Conservation (phyloP, 2,888 invertebrate species). For the Eupithecia tripunctaria region DNA sequence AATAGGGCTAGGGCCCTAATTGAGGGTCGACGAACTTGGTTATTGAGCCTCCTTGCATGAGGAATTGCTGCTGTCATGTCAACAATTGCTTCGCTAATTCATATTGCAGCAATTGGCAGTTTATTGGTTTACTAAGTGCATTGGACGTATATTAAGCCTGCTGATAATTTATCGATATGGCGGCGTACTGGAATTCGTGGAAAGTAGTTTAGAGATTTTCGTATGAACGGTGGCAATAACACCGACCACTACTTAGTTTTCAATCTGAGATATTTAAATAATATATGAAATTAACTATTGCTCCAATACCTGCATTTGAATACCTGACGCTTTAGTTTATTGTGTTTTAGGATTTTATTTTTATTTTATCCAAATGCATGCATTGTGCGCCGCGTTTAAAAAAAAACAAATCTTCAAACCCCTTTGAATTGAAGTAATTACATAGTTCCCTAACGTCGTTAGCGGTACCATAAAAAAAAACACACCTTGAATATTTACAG, state of each 20-base stretch:
- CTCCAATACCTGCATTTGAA: too few relatives aligned
- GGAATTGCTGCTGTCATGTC: constrained; percentile 57
- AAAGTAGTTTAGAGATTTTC: neutral
- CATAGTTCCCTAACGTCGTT: neutral
- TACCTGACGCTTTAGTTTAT: too few relatives aligned
- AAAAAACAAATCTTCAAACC: too few relatives aligned
- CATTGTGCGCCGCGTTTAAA: too few relatives aligned
- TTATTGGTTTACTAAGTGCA: constrained; percentile 15
- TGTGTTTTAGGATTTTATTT: too few relatives aligned
- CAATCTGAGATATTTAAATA: too few relatives aligned
- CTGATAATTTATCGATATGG: neutral
- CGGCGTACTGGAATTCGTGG: neutral
- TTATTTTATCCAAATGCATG: too few relatives aligned
- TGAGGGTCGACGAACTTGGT: constrained; percentile 68
- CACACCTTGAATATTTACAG: neutral
- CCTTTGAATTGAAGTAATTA: neutral
- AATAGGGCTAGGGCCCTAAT: constrained; percentile 74
- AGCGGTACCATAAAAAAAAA: neutral
- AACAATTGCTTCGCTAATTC: constrained; percentile 49
- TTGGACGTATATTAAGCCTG: neutral
- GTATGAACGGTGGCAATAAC: too few relatives aligned
- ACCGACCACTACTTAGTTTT: too few relatives aligned
- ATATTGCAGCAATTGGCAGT: constrained; percentile 26
- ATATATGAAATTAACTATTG: too few relatives aligned
- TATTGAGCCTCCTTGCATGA: constrained; percentile 57